Conservation (phyloP, 2,888 invertebrate species). For the Poecilobothrus nobilitatus region DNA sequence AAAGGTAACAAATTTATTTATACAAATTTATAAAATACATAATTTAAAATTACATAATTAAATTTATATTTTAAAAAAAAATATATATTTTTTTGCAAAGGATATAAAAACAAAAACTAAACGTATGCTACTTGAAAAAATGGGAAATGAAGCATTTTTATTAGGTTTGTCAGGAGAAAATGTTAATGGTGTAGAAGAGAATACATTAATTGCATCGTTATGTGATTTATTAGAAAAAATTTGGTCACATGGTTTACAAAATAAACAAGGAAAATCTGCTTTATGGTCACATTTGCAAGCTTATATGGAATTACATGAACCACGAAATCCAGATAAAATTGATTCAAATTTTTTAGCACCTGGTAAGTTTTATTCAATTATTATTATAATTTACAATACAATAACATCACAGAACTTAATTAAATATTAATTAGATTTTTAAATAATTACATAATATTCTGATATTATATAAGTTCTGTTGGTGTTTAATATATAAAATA, state of each 20-base stretch:
- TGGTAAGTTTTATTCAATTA: constrained; percentile 34
- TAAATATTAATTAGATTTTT: background rate
- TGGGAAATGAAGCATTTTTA: constrained; percentile 94
- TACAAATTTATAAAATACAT: constrained; percentile 11
- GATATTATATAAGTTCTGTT: no score
- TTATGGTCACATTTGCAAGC: constrained; percentile 91
- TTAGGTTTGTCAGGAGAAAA: constrained; percentile 80
- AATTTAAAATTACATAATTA: no score
- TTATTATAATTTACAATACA: background rate
- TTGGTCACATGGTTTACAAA: constrained; percentile 95
- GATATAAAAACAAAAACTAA: constrained; percentile 93
- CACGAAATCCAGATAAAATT: constrained; percentile 48
- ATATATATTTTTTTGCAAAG: constrained; percentile 41
- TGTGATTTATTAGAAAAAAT: constrained; percentile 95
- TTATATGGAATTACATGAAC: constrained; percentile 77
- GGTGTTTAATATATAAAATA: no score
- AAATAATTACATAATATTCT: background rate
- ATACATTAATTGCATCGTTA: constrained; percentile 93
- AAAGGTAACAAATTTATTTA: no score
- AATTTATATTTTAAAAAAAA: background rate
- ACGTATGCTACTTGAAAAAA: constrained; percentile 96
- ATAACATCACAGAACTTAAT: background rate
- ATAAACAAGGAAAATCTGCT: constrained; percentile 94
- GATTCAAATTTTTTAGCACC: constrained; percentile 50
- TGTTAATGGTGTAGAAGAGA: constrained; percentile 79